These are phyloP conservation scores for Drosophila kurseongensis DNA, from an alignment of 1,140 invertebrate species.

Conservation along the genomic window DNA sequence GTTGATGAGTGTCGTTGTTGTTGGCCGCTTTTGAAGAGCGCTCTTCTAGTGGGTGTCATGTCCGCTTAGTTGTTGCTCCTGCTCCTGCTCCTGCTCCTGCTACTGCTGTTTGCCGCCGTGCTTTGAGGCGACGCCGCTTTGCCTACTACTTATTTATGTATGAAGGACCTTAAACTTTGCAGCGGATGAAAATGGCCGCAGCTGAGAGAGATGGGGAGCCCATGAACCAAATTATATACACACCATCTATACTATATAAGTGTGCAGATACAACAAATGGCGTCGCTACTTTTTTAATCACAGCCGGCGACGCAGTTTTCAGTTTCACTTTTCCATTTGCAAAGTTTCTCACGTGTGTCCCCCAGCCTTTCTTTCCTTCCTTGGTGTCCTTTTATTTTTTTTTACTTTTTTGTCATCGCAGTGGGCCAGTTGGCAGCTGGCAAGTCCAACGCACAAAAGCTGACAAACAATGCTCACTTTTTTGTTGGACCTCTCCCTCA, in stretches of 20 bases:
- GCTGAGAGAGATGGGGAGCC: slow-evolving; percentile 17
- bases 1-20: slow-evolving; percentile 69
- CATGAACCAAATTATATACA: slow-evolving; percentile 27
- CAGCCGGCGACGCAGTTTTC: slow-evolving; percentile 61
- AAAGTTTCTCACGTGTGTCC: slow-evolving; percentile 71
- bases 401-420: slow-evolving; percentile 10
- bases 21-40: slow-evolving; percentile 69
- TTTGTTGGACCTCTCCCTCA: slow-evolving; percentile 16
- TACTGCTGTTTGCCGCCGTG: slow-evolving; percentile 51
- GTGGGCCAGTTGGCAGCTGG: slow-evolving; percentile 37
- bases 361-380: slow-evolving; percentile 2
- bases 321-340: slow-evolving; percentile 61
- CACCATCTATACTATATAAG: slow-evolving; percentile 5
- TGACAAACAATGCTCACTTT: slow-evolving; percentile 63
- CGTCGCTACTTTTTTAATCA: slow-evolving; percentile 72
- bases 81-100: slow-evolving; percentile 5
- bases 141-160: slow-evolving; percentile 80
- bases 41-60: slow-evolving; percentile 77
- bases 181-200: slow-evolving; percentile 73
- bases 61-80: slow-evolving; percentile 65
- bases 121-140: slow-evolving; percentile 73
- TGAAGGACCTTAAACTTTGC: slow-evolving; percentile 82
- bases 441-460: slow-evolving; percentile 41
- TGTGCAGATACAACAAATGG: slow-evolving; percentile 53
- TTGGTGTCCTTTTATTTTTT: slow-evolving; percentile 17